Evolutionary conservation across 1,140 invertebrate species (phyloP).

Genomic region (Dufourea novaeangliae): DNA sequence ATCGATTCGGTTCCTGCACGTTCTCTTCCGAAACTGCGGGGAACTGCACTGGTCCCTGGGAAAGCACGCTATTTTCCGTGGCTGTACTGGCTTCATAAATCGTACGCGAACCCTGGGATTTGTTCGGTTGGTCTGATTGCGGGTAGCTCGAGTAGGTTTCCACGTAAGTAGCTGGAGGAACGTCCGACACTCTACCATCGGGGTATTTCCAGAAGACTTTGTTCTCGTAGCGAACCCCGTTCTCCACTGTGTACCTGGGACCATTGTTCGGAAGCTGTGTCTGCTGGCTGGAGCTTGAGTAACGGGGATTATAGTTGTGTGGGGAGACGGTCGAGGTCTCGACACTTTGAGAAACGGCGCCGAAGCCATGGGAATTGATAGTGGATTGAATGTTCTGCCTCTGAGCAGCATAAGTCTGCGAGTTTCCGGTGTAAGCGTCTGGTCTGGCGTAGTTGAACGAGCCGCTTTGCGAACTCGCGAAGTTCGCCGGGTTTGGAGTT

Average conservation of each 20-base stretch:
- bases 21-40: constrained; percentile 44
- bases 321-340: constrained; percentile 1
- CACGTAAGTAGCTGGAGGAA: constrained; percentile 72
- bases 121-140: neutral
- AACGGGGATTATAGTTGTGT: constrained; percentile 7
- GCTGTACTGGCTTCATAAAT: constrained; percentile 40
- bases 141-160: constrained; percentile 70
- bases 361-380: constrained; percentile 17
- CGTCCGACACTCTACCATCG: constrained; percentile 75
- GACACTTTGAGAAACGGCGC: neutral
- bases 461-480: neutral
- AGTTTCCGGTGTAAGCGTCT: neutral
- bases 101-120: neutral
- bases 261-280: constrained; percentile 25
- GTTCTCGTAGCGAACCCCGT: constrained; percentile 77
- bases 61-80: constrained; percentile 59
- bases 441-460: constrained; percentile 17
- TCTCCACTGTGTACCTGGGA: constrained; percentile 75
- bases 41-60: constrained; percentile 77
- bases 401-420: neutral
- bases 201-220: constrained; percentile 80
- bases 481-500: constrained; percentile 18
- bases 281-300: neutral
- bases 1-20: constrained; percentile 20
- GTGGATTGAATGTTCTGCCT: constrained; percentile 19